A percentile compares a stretch with the other conserved stretches of the same genome.
These are phyloP conservation scores for Tachystola acroxantha DNA, from an alignment of 2,888 invertebrate species.

Conservation along the genomic window DNA sequence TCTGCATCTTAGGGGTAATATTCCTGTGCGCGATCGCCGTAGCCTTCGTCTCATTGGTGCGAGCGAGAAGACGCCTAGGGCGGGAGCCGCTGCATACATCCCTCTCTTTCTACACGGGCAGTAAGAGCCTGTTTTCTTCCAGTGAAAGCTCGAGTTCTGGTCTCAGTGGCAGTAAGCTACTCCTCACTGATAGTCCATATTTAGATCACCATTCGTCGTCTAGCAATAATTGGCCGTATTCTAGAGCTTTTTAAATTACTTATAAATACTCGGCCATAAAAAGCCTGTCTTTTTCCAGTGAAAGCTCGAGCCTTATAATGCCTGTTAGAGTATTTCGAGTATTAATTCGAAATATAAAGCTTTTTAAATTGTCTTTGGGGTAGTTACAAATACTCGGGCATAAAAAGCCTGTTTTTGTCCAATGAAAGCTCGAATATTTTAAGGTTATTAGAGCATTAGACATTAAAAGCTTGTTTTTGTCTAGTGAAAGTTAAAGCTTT, in stretches of 20 bases:
- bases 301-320: no score
- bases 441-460: no score
- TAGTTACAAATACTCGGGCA: no score
- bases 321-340: no score
- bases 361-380: no score
- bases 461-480: no score
- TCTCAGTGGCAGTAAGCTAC: conserved; percentile 78
- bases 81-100: conserved; percentile 72
- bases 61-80: conserved; percentile 75
- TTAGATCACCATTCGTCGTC: conserved; percentile 76
- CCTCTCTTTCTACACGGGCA: conserved; percentile 76
- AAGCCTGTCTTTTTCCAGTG: no score
- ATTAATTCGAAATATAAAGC: no score
- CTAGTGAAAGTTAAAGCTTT: no score
- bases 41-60: conserved; percentile 81
- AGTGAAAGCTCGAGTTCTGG: conserved; percentile 79
- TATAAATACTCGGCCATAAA: no score
- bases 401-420: no score
- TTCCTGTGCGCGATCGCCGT: conserved; percentile 85
- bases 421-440: no score
- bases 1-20: conserved; percentile 84
- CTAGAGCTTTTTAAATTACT: conserved; percentile 54
- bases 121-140: conserved; percentile 80
- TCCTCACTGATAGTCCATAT: conserved; percentile 80
- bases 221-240: conserved; percentile 74